Percentiles rank a stretch among this genome's conserved stretches.
These are phyloP conservation scores for Paramacrobiotus metropolitanus DNA, from an alignment of 1,140 invertebrate genomes.

Conservation along the genomic window DNA sequence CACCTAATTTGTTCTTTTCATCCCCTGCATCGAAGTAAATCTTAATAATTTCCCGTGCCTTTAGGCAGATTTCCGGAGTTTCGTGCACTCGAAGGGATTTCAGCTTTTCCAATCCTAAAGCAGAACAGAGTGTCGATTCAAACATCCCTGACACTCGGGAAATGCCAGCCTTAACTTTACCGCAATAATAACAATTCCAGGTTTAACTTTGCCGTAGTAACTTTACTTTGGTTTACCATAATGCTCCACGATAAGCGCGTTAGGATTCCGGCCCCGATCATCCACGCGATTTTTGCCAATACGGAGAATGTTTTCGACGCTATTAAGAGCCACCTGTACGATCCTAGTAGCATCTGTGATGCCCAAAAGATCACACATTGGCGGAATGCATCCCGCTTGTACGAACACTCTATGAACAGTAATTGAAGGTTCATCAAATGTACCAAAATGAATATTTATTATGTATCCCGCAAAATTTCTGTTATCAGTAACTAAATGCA, in stretches of 20 bases:
- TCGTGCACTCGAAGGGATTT: constrained; percentile 88
- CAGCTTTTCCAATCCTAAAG: constrained; percentile 76
- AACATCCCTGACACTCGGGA: background rate
- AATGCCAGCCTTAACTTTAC: background rate
- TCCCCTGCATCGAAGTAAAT: constrained; percentile 78
- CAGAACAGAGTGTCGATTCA: background rate
- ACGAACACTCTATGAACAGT: constrained; percentile 22
- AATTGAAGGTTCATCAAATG: constrained; percentile 5
- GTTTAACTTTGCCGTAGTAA: too few species aligned
- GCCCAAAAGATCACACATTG: constrained; percentile 73
- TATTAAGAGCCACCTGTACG: constrained; percentile 89
- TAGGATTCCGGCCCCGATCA: constrained; percentile 63
- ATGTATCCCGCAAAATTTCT: too few species aligned
- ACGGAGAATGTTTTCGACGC: constrained; percentile 80
- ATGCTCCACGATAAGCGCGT: constrained; percentile 75
- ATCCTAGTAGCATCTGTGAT: constrained; percentile 85
- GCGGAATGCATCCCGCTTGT: constrained; percentile 54
- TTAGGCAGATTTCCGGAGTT: constrained; percentile 84
- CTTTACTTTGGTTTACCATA: constrained; percentile 41
- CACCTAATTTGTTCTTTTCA: constrained; percentile 43
- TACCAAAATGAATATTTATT: constrained; percentile 10
- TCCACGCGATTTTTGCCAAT: constrained; percentile 30
- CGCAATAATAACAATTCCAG: background rate
- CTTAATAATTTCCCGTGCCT: constrained; percentile 86
- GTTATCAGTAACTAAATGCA: constrained; percentile 5